Evolutionary conservation across 23 tunicate species (phyloP).

Genomic region (Halocynthia aurantium): DNA sequence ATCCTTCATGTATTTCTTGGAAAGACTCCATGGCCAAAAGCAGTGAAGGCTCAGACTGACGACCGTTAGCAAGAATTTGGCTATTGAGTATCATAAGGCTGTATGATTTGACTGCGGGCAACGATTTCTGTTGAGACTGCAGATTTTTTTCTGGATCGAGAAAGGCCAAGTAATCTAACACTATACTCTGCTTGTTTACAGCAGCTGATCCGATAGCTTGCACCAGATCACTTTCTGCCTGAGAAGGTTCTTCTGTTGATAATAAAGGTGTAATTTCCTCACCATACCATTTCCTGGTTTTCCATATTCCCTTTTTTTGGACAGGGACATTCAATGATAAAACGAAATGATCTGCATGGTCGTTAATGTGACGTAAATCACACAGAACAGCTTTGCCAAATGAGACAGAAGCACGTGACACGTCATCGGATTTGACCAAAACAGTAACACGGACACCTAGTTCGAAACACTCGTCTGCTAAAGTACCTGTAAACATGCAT

Average conservation of each 20-base stretch:
- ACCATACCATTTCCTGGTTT: neutral
- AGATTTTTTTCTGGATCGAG: neutral
- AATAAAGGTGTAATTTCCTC: neutral
- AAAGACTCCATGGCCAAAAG: slow-evolving; percentile 34
- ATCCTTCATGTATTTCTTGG: slow-evolving; percentile 75
- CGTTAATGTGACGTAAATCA: slow-evolving; percentile 24
- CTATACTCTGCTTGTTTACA: neutral
- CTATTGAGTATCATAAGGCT: slow-evolving; percentile 18
- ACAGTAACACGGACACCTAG: slow-evolving; percentile 36
- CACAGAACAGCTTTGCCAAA: slow-evolving; percentile 28
- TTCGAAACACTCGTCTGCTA: slow-evolving; percentile 26
- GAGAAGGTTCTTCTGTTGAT: neutral
- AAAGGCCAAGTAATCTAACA: slow-evolving; percentile 15
- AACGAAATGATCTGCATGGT: neutral
- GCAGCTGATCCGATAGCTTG: slow-evolving; percentile 7
- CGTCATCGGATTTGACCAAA: slow-evolving; percentile 22
- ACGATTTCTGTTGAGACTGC: neutral
- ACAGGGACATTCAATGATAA: slow-evolving; percentile 10
- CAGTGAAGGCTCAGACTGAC: slow-evolving; percentile 1
- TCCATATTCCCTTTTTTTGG: neutral
- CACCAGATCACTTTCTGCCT: neutral
- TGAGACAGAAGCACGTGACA: slow-evolving; percentile 29
- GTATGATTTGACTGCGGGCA: slow-evolving; percentile 40
- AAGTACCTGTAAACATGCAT: slow-evolving; percentile 39
- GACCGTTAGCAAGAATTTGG: neutral